Evolutionary conservation across 2,797 vertebrate species (phyloP), one percentile per base, ranked within the genome.

Genomic region (Falco columbarius): DNA sequence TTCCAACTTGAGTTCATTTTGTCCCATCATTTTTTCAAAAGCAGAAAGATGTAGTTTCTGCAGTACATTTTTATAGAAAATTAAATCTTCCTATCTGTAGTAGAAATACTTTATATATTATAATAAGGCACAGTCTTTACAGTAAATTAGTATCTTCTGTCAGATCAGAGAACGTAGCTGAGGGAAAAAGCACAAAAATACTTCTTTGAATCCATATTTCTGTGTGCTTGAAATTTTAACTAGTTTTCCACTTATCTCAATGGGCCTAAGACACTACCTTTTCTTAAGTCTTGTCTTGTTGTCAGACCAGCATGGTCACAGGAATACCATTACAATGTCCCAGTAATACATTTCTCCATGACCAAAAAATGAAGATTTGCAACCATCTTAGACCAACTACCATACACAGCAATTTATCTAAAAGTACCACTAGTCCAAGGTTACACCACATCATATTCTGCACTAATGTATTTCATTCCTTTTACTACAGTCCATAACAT

Each of bases 381-480:
- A 75, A 56, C 86, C 54, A 68, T 51, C 68, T 51, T 79, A 27
- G 16, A 71, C 38, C 40, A 81, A 0, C 20, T 44, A 49, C 15
- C 47, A 23, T 2, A 47, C 4, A 42, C 0, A 0, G 26, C 9
- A 55, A 40, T 34, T 72, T 73, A 36, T 38, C 38, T 38, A 72
- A 34, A 7, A 46, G 21, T 12, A 12, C 7, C 54, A 20, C 34
- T 4, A 30, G 11, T 22, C 40, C 12, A 18, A 80, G 52, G 9
- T 29, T 29, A 71, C 9, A 36, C 6, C 17, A 61, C n/a, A 26
- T 36, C 12, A 30, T 13, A 24, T 18, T 38, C 30, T 22, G n/a
- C 18, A 40, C 3, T 19, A 0, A 0, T 8, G 6, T 52, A 38
- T n/a, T 59, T 68, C 34, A 23, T 72, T 81, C 18, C 22, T 15